phyloP scores from a whole-genome alignment of 2,113 vertebrate species.

The Mastomys natalensis region DNA sequence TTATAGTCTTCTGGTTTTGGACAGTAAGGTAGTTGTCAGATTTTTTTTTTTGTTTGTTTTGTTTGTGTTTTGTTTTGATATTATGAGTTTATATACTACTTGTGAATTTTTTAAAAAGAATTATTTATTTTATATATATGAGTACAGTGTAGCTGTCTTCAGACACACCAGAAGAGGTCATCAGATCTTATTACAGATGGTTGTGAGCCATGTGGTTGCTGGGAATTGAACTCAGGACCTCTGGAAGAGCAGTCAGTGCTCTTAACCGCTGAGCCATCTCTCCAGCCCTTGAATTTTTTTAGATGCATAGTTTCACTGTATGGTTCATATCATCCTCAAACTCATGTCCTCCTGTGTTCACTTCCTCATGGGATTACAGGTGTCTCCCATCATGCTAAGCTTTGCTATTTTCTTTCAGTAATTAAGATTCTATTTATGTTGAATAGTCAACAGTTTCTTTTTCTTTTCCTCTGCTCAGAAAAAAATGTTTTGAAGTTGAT shows the following conservation, averaged over 20 bases:
- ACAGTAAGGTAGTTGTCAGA: constrained; percentile 25
- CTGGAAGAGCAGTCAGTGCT: too few relatives aligned
- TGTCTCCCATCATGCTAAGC: neutral
- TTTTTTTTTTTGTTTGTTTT: neutral
- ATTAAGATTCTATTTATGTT: constrained; percentile 13
- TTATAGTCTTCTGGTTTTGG: neutral
- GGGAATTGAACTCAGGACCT: too few relatives aligned
- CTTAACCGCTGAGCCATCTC: too few relatives aligned
- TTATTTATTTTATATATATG: too few relatives aligned
- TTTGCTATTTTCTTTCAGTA: neutral
- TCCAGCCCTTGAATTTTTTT: neutral
- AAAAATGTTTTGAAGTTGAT: constrained; percentile 49
- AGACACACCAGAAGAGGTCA: too few relatives aligned
- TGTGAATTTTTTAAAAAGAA: neutral
- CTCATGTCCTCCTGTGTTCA: neutral
- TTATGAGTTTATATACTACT: neutral
- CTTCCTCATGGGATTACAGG: neutral
- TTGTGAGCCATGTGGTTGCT: too few relatives aligned
- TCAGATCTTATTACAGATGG: too few relatives aligned
- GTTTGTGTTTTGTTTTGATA: neutral
- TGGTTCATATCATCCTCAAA: neutral
- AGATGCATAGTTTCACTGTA: neutral
- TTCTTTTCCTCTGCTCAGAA: neutral
- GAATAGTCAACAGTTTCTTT: neutral
- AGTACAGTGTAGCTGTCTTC: too few relatives aligned